Percentiles rank a stretch among this genome's conserved stretches.
phyloP scores from a whole-genome alignment of 2,888 invertebrate species.

The Eledona agricola region DNA sequence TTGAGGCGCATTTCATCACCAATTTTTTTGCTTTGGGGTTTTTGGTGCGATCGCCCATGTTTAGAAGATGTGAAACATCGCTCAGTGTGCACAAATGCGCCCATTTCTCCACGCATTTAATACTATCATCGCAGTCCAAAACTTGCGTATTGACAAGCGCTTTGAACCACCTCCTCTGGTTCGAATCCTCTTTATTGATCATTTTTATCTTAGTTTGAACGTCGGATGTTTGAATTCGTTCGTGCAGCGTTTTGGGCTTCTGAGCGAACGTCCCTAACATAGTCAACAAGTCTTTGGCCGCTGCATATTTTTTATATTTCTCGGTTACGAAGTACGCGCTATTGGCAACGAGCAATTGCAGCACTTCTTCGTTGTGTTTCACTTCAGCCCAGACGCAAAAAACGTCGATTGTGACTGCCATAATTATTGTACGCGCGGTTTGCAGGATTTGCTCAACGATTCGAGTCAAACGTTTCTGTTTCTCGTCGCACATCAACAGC shows the following conservation, averaged over 20 bases:
- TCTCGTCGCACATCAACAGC: conserved; percentile 33
- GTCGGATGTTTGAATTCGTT: conserved; percentile 53
- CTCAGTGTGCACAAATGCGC: conserved; percentile 50
- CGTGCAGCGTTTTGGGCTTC: conserved; percentile 56
- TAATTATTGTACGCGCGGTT: conserved; percentile 47
- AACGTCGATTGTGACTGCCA: conserved; percentile 54
- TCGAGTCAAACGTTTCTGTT: conserved; percentile 1
- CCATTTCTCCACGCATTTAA: conserved; percentile 53
- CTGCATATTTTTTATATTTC: conserved; percentile 50
- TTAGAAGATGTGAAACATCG: conserved; percentile 50
- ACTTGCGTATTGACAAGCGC: conserved; percentile 52
- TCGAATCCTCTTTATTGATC: conserved; percentile 49
- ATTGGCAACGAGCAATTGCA: conserved; percentile 53
- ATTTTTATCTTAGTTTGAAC: conserved; percentile 51
- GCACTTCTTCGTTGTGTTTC: conserved; percentile 41
- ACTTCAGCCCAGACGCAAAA: conserved; percentile 59
- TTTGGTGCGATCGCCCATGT: conserved; percentile 40
- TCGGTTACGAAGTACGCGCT: conserved; percentile 54
- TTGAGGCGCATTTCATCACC: conserved; percentile 53
- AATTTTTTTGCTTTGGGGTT: conserved; percentile 44
- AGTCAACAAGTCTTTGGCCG: conserved; percentile 51
- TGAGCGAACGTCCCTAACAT: conserved; percentile 53
- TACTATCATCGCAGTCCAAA: conserved; percentile 47
- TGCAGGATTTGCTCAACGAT: conserved; percentile 48
- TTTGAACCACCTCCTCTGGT: conserved; percentile 57